Evolutionary conservation across 2,113 vertebrate species (phyloP).

Genomic region (Ariopsis seemanni): DNA sequence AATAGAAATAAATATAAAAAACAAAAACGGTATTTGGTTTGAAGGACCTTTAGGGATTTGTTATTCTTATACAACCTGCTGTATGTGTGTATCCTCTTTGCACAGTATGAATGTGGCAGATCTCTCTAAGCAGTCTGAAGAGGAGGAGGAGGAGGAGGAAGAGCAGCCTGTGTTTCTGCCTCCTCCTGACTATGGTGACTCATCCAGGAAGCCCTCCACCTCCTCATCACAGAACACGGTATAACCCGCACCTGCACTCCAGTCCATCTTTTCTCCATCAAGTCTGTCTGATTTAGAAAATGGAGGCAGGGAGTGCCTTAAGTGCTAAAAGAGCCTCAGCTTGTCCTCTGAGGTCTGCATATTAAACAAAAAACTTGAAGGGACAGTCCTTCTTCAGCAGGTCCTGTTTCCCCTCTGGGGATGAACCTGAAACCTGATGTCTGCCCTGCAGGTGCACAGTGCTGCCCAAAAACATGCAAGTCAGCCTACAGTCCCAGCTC

Average conservation of each 20-base stretch:
- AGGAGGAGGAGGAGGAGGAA: conserved; percentile 67
- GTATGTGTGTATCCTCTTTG: conserved; percentile 58
- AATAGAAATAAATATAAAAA: no score
- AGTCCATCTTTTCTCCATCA: conserved; percentile 20
- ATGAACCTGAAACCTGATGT: conserved; percentile 40
- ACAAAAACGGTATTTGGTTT: background rate
- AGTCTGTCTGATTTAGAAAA: conserved; percentile 31
- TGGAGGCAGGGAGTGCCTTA: background rate
- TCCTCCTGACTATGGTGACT: conserved; percentile 84
- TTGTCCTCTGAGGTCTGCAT: background rate
- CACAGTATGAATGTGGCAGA: conserved; percentile 78
- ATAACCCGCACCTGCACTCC: conserved; percentile 48
- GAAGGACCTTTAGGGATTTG: background rate
- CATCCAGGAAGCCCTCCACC: conserved; percentile 53
- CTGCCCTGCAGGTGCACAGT: background rate
- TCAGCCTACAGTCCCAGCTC: background rate
- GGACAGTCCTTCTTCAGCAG: conserved; percentile 11
- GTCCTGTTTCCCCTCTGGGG: conserved; percentile 44
- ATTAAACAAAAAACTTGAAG: conserved; percentile 1
- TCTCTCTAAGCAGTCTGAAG: conserved; percentile 70
- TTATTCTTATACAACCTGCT: background rate
- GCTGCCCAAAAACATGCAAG: background rate
- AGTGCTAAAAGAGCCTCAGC: background rate
- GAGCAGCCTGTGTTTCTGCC: conserved; percentile 80
- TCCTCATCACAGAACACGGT: conserved; percentile 64